These are phyloP conservation scores for Mongoloraphidia duomilia DNA, from an alignment of 2,888 invertebrate species.

Conservation along the genomic window DNA sequence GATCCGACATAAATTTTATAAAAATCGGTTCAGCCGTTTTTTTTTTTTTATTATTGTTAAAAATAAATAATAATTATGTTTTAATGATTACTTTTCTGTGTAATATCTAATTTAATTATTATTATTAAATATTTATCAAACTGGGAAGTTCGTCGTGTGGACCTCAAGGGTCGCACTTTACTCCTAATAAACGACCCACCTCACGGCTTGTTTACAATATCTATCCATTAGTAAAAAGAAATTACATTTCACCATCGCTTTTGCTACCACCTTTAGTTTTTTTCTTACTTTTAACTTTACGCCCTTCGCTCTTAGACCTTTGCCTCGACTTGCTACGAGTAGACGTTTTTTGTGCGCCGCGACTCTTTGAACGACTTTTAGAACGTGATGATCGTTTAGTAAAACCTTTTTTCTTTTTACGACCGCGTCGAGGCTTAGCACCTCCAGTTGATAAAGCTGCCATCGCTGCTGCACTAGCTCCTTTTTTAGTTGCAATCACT, in stretches of 20 bases:
- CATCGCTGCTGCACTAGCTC: constrained; percentile 25
- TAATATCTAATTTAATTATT: no score
- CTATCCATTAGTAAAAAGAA: no score
- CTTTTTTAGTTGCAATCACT: constrained; percentile 14
- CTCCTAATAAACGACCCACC: no score
- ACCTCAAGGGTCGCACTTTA: no score
- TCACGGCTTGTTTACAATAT: no score
- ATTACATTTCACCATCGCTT: constrained; percentile 22
- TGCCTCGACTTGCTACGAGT: constrained; percentile 7
- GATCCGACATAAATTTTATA: no score
- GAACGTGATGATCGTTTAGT: constrained; percentile 22
- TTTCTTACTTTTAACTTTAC: constrained; percentile 19
- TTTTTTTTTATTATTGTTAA: no score
- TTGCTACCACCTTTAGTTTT: constrained; percentile 19
- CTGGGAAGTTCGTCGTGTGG: no score
- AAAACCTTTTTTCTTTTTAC: constrained; percentile 23
- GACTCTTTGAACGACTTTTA: constrained; percentile 20
- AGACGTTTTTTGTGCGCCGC: constrained; percentile 19
- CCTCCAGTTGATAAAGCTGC: constrained; percentile 26
- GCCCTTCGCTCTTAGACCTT: constrained; percentile 2
- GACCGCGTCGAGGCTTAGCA: constrained; percentile 20
- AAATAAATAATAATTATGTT: no score
- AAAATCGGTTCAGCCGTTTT: no score
- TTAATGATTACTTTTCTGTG: no score
- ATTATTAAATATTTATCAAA: no score